These are phyloP conservation scores for Mesocricetus auratus DNA, from an alignment of 2,113 vertebrate genomes.

Conservation along the genomic window DNA sequence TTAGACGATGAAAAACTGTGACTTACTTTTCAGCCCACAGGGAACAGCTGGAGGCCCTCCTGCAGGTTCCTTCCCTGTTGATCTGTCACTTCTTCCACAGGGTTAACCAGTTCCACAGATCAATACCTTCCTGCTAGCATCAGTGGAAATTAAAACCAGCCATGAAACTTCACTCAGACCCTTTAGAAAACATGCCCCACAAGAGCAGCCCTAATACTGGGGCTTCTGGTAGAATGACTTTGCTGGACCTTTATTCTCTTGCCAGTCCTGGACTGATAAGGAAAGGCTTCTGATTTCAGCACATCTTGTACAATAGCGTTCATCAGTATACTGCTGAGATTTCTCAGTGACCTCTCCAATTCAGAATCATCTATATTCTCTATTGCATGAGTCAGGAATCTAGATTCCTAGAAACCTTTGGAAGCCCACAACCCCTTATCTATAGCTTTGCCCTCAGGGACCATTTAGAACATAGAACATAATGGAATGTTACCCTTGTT, in stretches of 20 bases:
- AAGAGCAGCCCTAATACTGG: neutral
- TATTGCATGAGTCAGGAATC: neutral
- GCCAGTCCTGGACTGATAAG: neutral
- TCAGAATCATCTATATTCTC: neutral
- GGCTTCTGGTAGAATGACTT: neutral
- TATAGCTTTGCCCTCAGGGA: neutral
- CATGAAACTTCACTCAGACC: neutral
- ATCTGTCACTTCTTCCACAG: neutral
- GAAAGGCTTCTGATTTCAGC: slow-evolving; percentile 14
- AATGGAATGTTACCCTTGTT: neutral
- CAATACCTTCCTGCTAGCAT: slow-evolving; percentile 1
- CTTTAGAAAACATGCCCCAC: neutral
- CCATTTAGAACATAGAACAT: neutral
- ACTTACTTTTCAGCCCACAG: neutral
- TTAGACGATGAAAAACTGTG: neutral
- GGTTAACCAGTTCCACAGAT: slow-evolving; percentile 34
- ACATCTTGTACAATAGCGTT: neutral
- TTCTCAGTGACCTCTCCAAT: neutral
- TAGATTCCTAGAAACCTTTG: neutral
- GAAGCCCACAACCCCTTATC: neutral
- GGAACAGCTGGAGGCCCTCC: neutral
- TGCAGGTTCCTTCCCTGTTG: neutral
- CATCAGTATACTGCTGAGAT: neutral
- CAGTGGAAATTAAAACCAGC: slow-evolving; percentile 38
- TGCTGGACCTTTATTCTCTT: neutral